Base-by-base conservation (phyloP, 2,113 vertebrate genomes). In the Alethe castanea region DNA sequence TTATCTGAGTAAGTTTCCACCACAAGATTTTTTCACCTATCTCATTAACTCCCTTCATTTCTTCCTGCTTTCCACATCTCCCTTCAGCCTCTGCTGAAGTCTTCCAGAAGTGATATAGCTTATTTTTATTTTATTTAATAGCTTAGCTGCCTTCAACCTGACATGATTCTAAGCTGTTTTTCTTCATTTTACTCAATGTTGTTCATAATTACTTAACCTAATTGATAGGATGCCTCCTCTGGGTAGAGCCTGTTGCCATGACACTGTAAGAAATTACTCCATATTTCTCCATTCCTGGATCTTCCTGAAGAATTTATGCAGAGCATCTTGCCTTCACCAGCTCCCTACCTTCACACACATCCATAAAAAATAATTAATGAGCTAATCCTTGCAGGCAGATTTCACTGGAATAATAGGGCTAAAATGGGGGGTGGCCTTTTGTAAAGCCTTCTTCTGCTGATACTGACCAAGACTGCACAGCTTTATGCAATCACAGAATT, bases 181-280 rank as follows among this genome's bases (percentile, higher is more conserved):
- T 84, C 73, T 84, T 83, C 85, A 94, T 80, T 88, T 94, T 60
- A 69, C 64, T 81, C 82, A 60, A 26, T 48, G 47, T 71, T 91
- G 65, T 56, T 86, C 8, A 28, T 83, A 88, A 94, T 94, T 94
- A 95, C 89, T 95, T 86, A 91, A 81, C 45, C 19, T 90, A 91
- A 92, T 71, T 84, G 85, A 88, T 92, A 83, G 25, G 78, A 80
- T 88, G 44, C 59, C 90, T 93, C 81, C 92, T 74, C 74, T 80
- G 47, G 35, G 67, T 71, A 93, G 52, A 88, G 57, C 31, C 29
- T 25, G 93, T 95, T 96, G 85, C 85, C 72, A 86, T 71, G 85
- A 81, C 85, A 74, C 60, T 73, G 10, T 18, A 86, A 94, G 85
- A 82, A 89, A 91, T 66, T 2, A 90, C 33, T 90, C 67, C 11